These are phyloP conservation scores for Tamias sibiricus DNA, from an alignment of 2,113 vertebrate species.

Conservation along the genomic window DNA sequence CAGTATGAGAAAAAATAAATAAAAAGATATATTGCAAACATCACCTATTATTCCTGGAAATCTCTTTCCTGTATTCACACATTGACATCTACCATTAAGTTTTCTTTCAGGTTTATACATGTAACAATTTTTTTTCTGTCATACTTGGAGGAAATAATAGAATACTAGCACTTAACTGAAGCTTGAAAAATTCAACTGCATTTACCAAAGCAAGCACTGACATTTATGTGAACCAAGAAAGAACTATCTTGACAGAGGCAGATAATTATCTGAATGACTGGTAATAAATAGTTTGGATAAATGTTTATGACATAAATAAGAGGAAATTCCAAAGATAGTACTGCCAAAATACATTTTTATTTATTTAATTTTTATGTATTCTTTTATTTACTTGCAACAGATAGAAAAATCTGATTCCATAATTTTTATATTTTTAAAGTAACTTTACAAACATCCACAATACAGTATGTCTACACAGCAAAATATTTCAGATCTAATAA, in stretches of 20 bases:
- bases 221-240: neutral
- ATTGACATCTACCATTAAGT: no score
- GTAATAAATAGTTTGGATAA: neutral
- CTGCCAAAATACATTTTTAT: neutral
- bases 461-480: no score
- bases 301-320: neutral
- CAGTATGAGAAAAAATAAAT: no score
- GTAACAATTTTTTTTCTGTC: neutral
- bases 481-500: no score
- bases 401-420: neutral
- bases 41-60: no score
- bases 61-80: no score
- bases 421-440: neutral
- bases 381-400: neutral
- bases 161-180: neutral
- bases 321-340: neutral
- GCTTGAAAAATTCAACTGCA: neutral
- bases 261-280: neutral
- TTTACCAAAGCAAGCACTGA: neutral
- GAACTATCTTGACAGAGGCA: neutral
- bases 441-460: no score
- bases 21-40: no score
- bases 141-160: neutral
- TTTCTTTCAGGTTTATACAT: no score
- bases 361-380: neutral